These are phyloP conservation scores for Acronicta leporina DNA, from an alignment of 2,888 invertebrate genomes.

Conservation along the genomic window DNA sequence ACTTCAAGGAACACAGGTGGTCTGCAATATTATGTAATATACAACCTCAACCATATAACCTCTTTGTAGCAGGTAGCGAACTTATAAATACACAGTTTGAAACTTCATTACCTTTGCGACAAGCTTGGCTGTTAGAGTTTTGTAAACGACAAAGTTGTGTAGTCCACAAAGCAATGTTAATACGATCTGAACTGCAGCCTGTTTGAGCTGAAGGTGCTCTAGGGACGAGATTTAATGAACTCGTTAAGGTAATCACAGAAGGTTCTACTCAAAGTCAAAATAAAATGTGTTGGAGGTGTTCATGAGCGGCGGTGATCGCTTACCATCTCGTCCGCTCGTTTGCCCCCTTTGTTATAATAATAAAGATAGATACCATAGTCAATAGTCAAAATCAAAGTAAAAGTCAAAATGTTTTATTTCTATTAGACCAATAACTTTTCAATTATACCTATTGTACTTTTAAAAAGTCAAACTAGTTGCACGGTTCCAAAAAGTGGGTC, in stretches of 20 bases:
- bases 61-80: slow-evolving; percentile 11
- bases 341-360: no score
- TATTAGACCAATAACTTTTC: no score
- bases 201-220: slow-evolving; percentile 36
- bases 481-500: no score
- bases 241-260: slow-evolving; percentile 9
- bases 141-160: slow-evolving; percentile 56
- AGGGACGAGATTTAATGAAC: slow-evolving; percentile 21
- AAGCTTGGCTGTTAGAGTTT: slow-evolving; percentile 42
- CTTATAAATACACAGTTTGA: slow-evolving; percentile 21
- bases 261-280: background rate
- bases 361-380: no score
- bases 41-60: slow-evolving; percentile 12
- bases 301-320: no score
- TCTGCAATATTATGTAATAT: slow-evolving; percentile 7
- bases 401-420: no score
- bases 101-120: slow-evolving; percentile 47
- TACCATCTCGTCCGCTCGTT: no score
- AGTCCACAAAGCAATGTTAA: slow-evolving; percentile 51
- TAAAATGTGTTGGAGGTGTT: no score
- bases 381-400: no score
- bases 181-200: slow-evolving; percentile 29
- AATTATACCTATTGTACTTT: no score
- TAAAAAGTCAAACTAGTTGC: no score
- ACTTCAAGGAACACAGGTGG: no score